These are phyloP conservation scores for Oryzias sinensis DNA, from an alignment of 2,797 vertebrate genomes.

Conservation along the genomic window DNA sequence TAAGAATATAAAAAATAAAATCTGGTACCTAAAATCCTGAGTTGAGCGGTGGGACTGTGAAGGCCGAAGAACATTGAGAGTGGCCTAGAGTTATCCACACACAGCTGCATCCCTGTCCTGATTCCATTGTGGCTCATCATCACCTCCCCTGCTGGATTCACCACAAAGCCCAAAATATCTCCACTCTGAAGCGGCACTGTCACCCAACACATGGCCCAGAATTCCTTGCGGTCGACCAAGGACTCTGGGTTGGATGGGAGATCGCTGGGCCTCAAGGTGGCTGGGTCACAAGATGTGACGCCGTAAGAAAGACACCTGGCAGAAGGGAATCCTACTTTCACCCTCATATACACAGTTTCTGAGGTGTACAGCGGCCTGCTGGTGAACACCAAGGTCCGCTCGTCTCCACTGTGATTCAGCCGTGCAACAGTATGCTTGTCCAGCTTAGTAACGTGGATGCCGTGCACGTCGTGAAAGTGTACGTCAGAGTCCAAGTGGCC, in stretches of 20 bases:
- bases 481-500: conserved; percentile 85
- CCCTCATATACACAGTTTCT: conserved; percentile 87
- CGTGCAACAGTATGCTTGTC: conserved; percentile 87
- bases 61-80: conserved; percentile 95
- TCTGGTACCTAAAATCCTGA: conserved; percentile 87
- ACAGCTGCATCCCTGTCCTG: conserved; percentile 86
- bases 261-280: conserved; percentile 83
- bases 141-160: conserved; percentile 87
- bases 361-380: conserved; percentile 83
- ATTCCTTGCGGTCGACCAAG: conserved; percentile 90
- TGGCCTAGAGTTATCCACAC: conserved; percentile 89
- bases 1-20: neutral
- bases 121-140: conserved; percentile 88
- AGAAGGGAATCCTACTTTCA: conserved; percentile 73
- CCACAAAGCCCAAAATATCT: conserved; percentile 89
- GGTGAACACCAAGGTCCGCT: conserved; percentile 90
- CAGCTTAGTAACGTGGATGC: conserved; percentile 81
- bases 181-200: conserved; percentile 82
- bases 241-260: conserved; percentile 87
- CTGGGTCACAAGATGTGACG: conserved; percentile 89
- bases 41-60: conserved; percentile 85
- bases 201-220: conserved; percentile 90
- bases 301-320: conserved; percentile 84
- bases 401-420: conserved; percentile 83
- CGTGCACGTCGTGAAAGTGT: conserved; percentile 87